Evolutionary conservation across 30 jellyfish, hydroid and myxozoan species (phyloP).

Genomic region (Phacellophora camtschatica): DNA sequence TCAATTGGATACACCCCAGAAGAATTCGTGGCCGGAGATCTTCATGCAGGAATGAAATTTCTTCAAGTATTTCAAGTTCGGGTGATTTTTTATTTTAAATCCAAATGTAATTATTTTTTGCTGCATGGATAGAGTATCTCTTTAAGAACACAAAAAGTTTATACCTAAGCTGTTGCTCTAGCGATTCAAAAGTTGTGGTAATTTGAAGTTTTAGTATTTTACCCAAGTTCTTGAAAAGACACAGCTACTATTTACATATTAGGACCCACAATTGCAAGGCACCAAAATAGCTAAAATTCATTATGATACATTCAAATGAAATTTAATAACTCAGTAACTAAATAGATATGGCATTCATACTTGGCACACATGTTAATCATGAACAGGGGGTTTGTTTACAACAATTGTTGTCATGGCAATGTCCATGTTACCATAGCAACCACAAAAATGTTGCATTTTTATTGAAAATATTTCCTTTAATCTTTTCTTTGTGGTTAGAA

Average conservation of each 20-base stretch:
- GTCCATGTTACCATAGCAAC: constrained; percentile 6
- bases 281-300: neutral
- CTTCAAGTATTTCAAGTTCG: no score
- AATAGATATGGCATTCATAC: neutral
- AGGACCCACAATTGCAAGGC: neutral
- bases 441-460: neutral
- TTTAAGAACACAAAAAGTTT: neutral
- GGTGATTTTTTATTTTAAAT: neutral
- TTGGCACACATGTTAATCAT: neutral
- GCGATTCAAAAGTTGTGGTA: neutral
- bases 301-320: neutral
- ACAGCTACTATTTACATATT: neutral
- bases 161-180: neutral
- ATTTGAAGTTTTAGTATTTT: neutral
- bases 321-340: neutral
- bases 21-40: no score
- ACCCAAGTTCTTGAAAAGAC: neutral
- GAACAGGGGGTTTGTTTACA: neutral
- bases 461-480: neutral
- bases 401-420: neutral
- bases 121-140: constrained; percentile 1
- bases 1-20: no score
- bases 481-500: neutral
- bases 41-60: no score
- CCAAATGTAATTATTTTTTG: neutral